Evolutionary conservation across 30 jellyfish, hydroid and myxozoan species (phyloP).

Genomic region (Aurelia sp.): DNA sequence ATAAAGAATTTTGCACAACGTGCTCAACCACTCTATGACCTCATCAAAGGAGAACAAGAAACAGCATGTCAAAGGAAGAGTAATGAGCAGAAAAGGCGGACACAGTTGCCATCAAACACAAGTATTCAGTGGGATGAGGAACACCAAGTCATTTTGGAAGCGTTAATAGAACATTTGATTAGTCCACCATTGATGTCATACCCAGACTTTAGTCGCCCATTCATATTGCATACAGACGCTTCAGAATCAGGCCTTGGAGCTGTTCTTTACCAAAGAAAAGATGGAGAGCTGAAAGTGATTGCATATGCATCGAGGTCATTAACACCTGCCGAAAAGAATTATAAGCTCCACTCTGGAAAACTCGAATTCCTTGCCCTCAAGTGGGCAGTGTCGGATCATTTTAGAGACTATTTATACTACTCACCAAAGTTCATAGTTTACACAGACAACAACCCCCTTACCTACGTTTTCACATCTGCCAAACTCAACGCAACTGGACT

Average conservation of each 20-base stretch:
- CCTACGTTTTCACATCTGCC: no score
- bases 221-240: constrained; percentile 57
- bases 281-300: not conserved
- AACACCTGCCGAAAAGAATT: no score
- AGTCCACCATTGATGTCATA: constrained; percentile 54
- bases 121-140: constrained; percentile 5
- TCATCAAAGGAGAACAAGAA: not conserved
- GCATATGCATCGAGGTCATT: no score
- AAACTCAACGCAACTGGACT: no score
- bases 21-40: constrained; percentile 24
- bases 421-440: no score
- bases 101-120: constrained; percentile 12
- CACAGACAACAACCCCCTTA: no score
- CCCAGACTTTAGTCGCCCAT: constrained; percentile 39
- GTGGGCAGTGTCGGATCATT: no score
- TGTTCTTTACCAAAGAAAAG: constrained; percentile 51
- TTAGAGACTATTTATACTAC: no score
- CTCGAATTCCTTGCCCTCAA: no score
- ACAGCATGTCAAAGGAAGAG: not conserved
- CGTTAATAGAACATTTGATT: constrained; percentile 4
- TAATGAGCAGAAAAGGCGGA: not conserved
- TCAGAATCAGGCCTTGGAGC: constrained; percentile 57
- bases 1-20: constrained; percentile 21
- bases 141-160: no score
- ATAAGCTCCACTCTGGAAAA: no score